phyloP scores from a whole-genome alignment of 2,888 invertebrate genomes.

The Hyles lineata region DNA sequence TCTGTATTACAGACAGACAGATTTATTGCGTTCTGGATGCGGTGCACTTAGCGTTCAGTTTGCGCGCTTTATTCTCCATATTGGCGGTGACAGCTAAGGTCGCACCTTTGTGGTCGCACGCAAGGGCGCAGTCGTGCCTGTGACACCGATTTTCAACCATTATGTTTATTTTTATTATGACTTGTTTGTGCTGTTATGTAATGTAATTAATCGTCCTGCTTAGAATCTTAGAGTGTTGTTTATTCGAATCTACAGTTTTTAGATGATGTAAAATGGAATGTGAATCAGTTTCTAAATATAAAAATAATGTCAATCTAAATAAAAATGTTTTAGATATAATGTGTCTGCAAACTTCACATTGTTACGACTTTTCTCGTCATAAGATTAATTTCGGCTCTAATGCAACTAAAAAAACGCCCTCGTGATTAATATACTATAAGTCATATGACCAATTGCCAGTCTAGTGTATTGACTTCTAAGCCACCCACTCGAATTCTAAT shows the following conservation, averaged over 20 bases:
- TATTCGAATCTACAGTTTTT: not conserved
- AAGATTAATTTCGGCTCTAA: no score
- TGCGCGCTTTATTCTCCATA: constrained; percentile 46
- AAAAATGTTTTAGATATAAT: no score
- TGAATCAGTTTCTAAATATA: no score
- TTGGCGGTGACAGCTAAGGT: constrained; percentile 57
- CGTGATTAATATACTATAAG: no score
- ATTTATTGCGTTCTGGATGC: constrained; percentile 11
- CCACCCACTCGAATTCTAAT: not conserved
- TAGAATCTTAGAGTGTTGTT: no score
- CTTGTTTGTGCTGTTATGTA: not conserved
- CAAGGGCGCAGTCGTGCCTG: constrained; percentile 46
- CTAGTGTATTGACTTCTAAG: not conserved
- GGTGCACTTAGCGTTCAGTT: not conserved
- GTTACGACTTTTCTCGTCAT: no score
- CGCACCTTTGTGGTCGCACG: constrained; percentile 47
- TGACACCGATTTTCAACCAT: not conserved
- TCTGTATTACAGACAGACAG: no score
- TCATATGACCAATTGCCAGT: not conserved
- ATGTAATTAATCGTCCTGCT: not conserved
- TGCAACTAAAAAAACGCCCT: no score
- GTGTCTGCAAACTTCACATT: no score
- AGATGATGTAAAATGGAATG: no score
- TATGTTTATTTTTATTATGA: constrained; percentile 13
- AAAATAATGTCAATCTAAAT: no score